Conservation (phyloP, 2,888 invertebrate genomes). For the Alcis repandata region DNA sequence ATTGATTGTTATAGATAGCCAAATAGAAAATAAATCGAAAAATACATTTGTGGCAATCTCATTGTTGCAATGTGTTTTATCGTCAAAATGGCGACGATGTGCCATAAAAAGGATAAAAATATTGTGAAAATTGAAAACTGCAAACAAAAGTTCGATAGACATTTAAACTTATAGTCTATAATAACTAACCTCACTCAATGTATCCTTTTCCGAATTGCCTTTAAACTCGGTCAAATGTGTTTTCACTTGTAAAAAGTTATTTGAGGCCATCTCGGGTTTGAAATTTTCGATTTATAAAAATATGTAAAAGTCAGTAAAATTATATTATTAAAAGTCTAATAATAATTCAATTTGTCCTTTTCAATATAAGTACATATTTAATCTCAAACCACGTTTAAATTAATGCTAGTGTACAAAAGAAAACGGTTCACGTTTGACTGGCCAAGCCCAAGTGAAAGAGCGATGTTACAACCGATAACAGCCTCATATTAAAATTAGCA, state of each 20-base stretch:
- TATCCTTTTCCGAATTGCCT: slow-evolving; percentile 79
- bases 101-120: background rate
- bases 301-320: slow-evolving; percentile 58
- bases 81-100: slow-evolving; percentile 24
- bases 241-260: slow-evolving; percentile 78
- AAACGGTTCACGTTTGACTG: slow-evolving; percentile 66
- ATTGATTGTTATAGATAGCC: background rate
- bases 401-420: slow-evolving; percentile 44
- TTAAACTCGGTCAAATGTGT: slow-evolving; percentile 82
- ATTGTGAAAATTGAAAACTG: background rate
- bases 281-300: slow-evolving; percentile 45
- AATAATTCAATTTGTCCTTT: slow-evolving; percentile 56
- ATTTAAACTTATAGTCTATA: slow-evolving; percentile 9
- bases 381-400: slow-evolving; percentile 51
- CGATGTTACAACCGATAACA: slow-evolving; percentile 8
- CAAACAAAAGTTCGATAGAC: background rate
- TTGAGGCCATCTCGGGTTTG: slow-evolving; percentile 65
- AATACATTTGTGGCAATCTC: background rate
- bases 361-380: slow-evolving; percentile 55
- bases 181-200: slow-evolving; percentile 80
- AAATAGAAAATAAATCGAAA: background rate
- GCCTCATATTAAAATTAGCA: slow-evolving; percentile 5
- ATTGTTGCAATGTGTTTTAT: background rate
- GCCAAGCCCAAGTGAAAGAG: slow-evolving; percentile 61
- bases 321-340: slow-evolving; percentile 53